phyloP scores from a whole-genome alignment of 1,140 invertebrate species.

The Lasioglossum albipes region DNA sequence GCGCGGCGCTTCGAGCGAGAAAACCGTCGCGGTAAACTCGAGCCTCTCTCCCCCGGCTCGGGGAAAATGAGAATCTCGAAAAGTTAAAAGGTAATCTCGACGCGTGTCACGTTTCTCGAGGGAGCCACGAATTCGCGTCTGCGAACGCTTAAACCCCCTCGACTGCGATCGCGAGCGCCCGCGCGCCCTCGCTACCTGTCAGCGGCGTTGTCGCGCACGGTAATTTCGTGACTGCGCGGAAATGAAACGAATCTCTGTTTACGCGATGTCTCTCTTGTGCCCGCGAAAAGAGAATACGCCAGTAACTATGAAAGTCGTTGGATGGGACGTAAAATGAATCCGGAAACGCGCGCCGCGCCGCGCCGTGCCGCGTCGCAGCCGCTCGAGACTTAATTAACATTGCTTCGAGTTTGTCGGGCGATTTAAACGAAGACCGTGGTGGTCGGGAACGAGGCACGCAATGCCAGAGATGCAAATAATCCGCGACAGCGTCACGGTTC shows the following conservation, averaged over 20 bases:
- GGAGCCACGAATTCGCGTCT: slow-evolving; percentile 10
- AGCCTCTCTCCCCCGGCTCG: background rate
- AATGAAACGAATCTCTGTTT: too few relatives aligned
- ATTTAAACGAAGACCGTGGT: slow-evolving; percentile 11
- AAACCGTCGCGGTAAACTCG: background rate
- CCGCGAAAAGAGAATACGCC: background rate
- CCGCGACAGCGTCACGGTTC: background rate
- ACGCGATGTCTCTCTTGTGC: too few relatives aligned
- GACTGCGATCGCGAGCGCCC: background rate
- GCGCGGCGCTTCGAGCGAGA: background rate
- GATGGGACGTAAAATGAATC: background rate
- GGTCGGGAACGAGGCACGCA: background rate
- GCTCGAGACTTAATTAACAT: slow-evolving; percentile 33
- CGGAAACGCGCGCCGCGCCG: background rate
- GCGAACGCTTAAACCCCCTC: slow-evolving; percentile 8
- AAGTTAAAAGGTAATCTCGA: slow-evolving; percentile 28
- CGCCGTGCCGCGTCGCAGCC: background rate
- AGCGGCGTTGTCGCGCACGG: background rate
- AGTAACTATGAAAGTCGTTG: background rate
- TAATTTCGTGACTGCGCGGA: background rate
- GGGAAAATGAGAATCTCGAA: slow-evolving; percentile 16
- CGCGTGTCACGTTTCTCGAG: slow-evolving; percentile 17
- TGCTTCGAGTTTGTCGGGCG: slow-evolving; percentile 25
- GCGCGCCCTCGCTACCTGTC: background rate
- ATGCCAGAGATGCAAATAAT: slow-evolving; percentile 18